Base-by-base conservation (phyloP, 2,888 invertebrate species). In the Habroteleia sp. region DNA sequence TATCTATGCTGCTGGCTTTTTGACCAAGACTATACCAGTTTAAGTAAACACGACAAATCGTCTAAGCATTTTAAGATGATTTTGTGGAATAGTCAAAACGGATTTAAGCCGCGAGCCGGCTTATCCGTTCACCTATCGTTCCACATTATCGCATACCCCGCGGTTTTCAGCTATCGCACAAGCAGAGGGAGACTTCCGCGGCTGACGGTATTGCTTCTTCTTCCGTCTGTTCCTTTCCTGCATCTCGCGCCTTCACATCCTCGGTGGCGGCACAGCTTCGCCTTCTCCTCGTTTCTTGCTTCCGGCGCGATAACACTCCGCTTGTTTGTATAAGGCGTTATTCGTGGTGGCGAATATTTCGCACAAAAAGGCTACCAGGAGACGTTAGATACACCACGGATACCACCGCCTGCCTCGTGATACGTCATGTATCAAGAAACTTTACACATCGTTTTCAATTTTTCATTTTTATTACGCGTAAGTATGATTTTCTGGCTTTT, bases 71-170 rank as follows among this genome's bases (percentile, higher is more conserved):
- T 75, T 78, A 74, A 39, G 77, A 68, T 56, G 66, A 63, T 73
- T 76, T 69, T 48, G 66, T 35, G 33, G 52, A 63, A 68, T 35
- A 44, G 52, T 35, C 48, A 50, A 66, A 62, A 41, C 56, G 72
- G 72, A 65, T 72, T 71, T 56, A n/a, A 73, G 62, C 60, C 54
- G 50, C 50, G 50, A 75, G 69, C 60, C 37, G 35, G 58, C 75
- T 65, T 65, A 72, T 66, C 74, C 44, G 65, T 27, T 74, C 74
- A 79, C 80, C 81, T 84, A 85, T 85, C 85, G 83, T 76, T 79
- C 74, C 75, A 81, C 79, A 84, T 86, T 86, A 87, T 85, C 84
- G 83, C 83, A 74, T 80, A 81, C 79, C 81, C 83, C 77, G 83
- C 82, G 85, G 84, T 85, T 84, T 83, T 79, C 80, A 82, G 79